Percentiles rank a stretch among this genome's conserved stretches.
Evolutionary conservation across 2,113 vertebrate genomes (phyloP).

Genomic region (Ochotona curzoniae): DNA sequence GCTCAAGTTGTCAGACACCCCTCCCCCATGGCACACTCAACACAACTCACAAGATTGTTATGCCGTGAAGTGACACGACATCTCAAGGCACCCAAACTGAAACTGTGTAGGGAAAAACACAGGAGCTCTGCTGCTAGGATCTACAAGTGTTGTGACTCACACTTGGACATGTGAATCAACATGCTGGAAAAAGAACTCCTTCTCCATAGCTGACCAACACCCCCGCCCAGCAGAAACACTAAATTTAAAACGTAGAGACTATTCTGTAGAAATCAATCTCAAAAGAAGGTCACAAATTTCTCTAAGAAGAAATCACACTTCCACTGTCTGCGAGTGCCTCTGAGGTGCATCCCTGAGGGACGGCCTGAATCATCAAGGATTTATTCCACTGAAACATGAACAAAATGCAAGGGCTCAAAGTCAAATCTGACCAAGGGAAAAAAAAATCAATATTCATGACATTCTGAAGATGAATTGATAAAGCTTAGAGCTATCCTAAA

Average conservation of each 20-base stretch:
- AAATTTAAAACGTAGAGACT: conserved; percentile 47
- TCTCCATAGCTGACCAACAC: not conserved
- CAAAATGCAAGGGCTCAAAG: conserved; percentile 40
- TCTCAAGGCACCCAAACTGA: conserved; percentile 47
- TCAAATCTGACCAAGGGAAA: conserved; percentile 21
- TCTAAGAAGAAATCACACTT: conserved; percentile 14
- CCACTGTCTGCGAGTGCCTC: conserved; percentile 7
- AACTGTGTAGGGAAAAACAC: not conserved
- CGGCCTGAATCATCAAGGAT: not conserved
- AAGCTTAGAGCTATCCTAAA: conserved; percentile 14
- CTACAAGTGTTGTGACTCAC: not conserved
- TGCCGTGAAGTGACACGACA: conserved; percentile 63
- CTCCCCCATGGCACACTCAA: not conserved
- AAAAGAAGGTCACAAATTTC: conserved; percentile 36
- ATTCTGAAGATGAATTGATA: conserved; percentile 51
- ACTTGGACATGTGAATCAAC: not conserved
- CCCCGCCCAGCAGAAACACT: not conserved
- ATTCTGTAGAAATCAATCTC: conserved; percentile 19
- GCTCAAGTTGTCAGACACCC: conserved; percentile 56
- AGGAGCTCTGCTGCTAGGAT: not conserved
- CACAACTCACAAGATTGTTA: conserved; percentile 58
- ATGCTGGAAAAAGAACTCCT: not conserved
- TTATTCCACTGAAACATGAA: not conserved
- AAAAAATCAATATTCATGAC: conserved; percentile 49
- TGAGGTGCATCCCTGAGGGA: not conserved